Evolutionary conservation across 92 coral and sea anemone genomes (phyloP), one percentile per base, ranked within the genome.

Genomic region (Epizoanthus illoricatus): DNA sequence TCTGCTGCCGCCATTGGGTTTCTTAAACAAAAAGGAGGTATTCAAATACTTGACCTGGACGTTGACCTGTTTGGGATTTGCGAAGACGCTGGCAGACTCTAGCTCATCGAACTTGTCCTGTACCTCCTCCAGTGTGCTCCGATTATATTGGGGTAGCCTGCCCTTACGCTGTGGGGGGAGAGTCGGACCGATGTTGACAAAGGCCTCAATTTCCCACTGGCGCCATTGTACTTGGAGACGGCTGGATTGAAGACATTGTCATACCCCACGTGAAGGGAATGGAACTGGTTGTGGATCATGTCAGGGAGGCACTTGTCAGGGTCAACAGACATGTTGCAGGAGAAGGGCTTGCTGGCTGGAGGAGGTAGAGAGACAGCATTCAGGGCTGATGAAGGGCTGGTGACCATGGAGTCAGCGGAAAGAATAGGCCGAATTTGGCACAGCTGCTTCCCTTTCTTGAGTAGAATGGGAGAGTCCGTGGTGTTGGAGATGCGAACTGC

Each of bases 181-280:
- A n/a, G n/a, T n/a, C n/a, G n/a, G n/a, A n/a, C n/a, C n/a, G n/a
- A n/a, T n/a, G n/a, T n/a, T n/a, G n/a, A n/a, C n/a, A n/a, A 74
- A 71, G 52, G 90, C 90, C 56, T 86, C 85, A 45, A 86, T 61
- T 71, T 73, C 64, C 90, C 81, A 43, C 90, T 75, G 11, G 80
- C 90, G 36, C 90, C 87, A 69, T 76, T 87, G 87, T 68, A 87
- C 45, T n/a, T n/a, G n/a, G n/a, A n/a, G n/a, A n/a, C n/a, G n/a
- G n/a, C n/a, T n/a, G n/a, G n/a, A n/a, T n/a, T n/a, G n/a, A n/a
- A n/a, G n/a, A n/a, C n/a, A n/a, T n/a, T n/a, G n/a, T n/a, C n/a
- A n/a, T n/a, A n/a, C n/a, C n/a, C n/a, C n/a, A n/a, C n/a, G n/a
- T n/a, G n/a, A n/a, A n/a, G n/a, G n/a, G n/a, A n/a, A n/a, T n/a